Percentiles rank a stretch among this genome's conserved stretches.
Evolutionary conservation across 2,888 invertebrate species (phyloP).

Genomic region (Cryptus viduatorius): DNA sequence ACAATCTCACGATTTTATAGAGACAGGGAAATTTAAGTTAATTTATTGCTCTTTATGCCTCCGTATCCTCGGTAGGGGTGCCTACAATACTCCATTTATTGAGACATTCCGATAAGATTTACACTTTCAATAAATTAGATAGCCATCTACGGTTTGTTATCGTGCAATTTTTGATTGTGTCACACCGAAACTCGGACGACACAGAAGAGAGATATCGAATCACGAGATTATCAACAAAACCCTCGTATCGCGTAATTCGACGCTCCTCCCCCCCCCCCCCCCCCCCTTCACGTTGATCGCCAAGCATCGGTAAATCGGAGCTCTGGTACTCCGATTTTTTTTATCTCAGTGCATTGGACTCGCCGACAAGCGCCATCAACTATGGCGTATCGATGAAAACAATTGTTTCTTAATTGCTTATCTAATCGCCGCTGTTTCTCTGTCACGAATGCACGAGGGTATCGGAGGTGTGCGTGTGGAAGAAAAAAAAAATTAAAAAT

Average conservation of each 20-base stretch:
- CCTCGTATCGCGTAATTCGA: neutral
- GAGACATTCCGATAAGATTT: neutral
- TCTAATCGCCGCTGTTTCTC: neutral
- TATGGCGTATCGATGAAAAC: conserved; percentile 1
- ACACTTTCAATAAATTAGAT: neutral
- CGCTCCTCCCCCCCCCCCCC: neutral
- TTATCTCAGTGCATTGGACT: conserved; percentile 26
- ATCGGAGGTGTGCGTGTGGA: no score
- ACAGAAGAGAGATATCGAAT: neutral
- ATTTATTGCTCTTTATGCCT: neutral
- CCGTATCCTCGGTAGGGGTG: neutral
- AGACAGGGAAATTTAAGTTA: neutral
- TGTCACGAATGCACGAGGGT: neutral
- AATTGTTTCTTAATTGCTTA: conserved; percentile 9
- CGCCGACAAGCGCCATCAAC: conserved; percentile 6
- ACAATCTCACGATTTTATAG: neutral
- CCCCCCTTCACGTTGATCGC: neutral
- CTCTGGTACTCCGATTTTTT: neutral
- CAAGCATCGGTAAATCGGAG: neutral
- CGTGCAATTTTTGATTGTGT: neutral
- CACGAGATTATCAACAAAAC: neutral
- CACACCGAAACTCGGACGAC: conserved; percentile 1
- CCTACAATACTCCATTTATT: neutral
- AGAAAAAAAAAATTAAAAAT: neutral
- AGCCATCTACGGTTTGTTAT: neutral